A percentile compares a stretch with the other conserved stretches of the same genome.
Evolutionary conservation across 2,113 vertebrate genomes (phyloP).

Genomic region (Pheucticus melanocephalus): DNA sequence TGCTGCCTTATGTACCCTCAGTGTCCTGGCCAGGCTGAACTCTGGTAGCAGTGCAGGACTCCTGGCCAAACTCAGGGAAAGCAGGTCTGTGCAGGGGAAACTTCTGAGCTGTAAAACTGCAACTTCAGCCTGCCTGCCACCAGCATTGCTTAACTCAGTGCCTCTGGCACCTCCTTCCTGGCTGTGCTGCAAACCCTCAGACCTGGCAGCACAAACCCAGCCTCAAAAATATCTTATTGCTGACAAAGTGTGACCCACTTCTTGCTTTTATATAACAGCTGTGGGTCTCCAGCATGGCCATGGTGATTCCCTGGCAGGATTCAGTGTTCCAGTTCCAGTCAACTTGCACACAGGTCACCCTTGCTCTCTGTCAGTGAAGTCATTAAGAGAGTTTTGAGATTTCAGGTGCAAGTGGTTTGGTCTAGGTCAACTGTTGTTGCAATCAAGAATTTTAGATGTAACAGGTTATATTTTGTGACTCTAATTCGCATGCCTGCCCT

Average conservation of each 20-base stretch:
- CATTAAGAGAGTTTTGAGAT: neutral
- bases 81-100: rapidly evolving
- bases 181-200: neutral
- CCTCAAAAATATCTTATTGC: neutral
- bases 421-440: neutral
- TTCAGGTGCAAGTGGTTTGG: neutral
- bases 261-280: neutral
- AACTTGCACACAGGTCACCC: neutral
- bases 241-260: neutral
- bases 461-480: neutral
- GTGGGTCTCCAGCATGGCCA: neutral
- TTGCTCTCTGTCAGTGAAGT: neutral
- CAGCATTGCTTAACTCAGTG: neutral
- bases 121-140: neutral
- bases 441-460: neutral
- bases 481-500: neutral
- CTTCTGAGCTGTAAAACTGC: neutral
- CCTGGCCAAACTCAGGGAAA: neutral
- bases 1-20: neutral
- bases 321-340: neutral
- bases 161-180: neutral
- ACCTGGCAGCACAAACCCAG: neutral
- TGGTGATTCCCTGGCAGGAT: neutral
- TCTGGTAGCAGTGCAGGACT: neutral
- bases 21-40: neutral